Conservation (phyloP, 2,113 vertebrate species). For the Crocuta crocuta region DNA sequence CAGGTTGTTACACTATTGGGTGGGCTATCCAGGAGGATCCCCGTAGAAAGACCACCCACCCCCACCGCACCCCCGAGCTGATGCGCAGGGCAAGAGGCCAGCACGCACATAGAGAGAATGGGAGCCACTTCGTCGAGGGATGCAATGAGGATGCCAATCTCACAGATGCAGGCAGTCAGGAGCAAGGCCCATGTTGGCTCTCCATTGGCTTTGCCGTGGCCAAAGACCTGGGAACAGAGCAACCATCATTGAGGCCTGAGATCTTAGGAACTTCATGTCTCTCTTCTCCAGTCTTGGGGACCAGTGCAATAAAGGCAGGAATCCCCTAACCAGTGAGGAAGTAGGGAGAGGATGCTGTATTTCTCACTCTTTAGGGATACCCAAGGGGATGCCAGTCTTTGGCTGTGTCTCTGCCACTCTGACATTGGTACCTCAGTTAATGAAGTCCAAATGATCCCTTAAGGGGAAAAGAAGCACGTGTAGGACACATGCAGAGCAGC, state of each 20-base stretch:
- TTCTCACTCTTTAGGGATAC: not conserved
- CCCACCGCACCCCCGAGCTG: not conserved
- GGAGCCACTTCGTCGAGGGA: slow-evolving; percentile 97
- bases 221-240: slow-evolving; percentile 92
- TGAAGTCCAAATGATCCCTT: slow-evolving; percentile 8
- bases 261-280: not conserved
- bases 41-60: not conserved
- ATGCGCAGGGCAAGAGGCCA: not conserved
- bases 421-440: not conserved
- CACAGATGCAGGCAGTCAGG: slow-evolving; percentile 97
- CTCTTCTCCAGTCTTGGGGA: not conserved
- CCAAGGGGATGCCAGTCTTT: not conserved
- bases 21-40: not conserved
- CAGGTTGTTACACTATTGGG: accelerated
- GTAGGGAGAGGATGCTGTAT: not conserved
- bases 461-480: not conserved
- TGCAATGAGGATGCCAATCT: slow-evolving; percentile 98
- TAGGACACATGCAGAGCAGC: not conserved
- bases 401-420: not conserved
- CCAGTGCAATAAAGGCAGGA: not conserved
- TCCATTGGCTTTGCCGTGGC: slow-evolving; percentile 97
- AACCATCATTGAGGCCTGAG: not conserved
- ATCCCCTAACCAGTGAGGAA: not conserved
- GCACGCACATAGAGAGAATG: slow-evolving; percentile 95
- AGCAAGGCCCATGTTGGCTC: slow-evolving; percentile 99